Conservation (phyloP, 2,113 vertebrate genomes). For the Mus pahari region DNA sequence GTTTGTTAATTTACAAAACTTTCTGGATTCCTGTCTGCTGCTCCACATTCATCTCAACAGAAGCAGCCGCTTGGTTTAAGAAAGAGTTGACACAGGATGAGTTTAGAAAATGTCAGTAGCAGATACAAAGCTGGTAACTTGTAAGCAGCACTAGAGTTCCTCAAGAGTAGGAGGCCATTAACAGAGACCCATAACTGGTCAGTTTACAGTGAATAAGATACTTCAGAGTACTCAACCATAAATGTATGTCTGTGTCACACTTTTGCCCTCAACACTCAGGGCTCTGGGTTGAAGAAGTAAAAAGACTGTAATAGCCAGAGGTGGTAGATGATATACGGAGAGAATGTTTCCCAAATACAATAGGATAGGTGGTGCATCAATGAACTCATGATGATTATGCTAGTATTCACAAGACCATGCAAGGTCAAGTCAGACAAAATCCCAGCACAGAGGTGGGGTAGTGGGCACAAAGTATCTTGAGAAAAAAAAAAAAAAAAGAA, state of each 20-base stretch:
- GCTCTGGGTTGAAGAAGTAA: background rate
- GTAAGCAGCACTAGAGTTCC: conserved; percentile 73
- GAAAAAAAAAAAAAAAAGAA: no score
- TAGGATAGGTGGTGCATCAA: no score
- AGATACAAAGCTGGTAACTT: conserved; percentile 84
- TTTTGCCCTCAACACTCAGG: background rate
- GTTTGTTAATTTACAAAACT: conserved; percentile 82
- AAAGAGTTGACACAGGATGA: conserved; percentile 80
- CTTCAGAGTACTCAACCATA: background rate
- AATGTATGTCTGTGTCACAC: background rate
- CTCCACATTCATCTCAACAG: conserved; percentile 79
- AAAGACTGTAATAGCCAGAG: background rate
- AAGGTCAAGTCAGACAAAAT: background rate
- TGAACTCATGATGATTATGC: background rate
- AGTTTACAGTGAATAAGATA: background rate
- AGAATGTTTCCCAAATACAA: background rate
- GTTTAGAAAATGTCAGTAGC: conserved; percentile 77
- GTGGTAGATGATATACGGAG: no score
- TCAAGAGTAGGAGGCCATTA: background rate
- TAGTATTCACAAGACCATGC: background rate
- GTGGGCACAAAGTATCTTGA: background rate
- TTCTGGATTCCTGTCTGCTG: conserved; percentile 77
- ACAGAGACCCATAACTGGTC: background rate
- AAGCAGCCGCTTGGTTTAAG: conserved; percentile 82
- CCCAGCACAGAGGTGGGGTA: background rate